Evolutionary conservation across 2,888 invertebrate genomes (phyloP).

Genomic region (Latrodectus hesperus): DNA sequence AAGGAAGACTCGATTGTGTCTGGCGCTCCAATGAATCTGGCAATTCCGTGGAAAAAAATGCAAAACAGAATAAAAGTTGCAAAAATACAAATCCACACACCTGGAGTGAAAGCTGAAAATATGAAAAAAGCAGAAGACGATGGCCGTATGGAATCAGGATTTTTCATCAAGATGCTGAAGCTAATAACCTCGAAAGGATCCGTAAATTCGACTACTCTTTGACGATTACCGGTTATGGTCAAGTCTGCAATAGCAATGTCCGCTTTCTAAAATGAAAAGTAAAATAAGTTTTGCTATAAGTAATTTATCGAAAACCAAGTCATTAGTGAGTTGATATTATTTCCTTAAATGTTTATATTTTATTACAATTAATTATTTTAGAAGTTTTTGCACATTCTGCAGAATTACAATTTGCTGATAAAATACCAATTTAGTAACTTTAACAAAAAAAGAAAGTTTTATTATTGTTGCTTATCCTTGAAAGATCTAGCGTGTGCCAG

Average conservation of each 20-base stretch:
- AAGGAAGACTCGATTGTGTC: constrained; percentile 47
- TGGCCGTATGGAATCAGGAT: background rate
- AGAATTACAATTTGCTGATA: no score
- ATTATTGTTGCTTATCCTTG: no score
- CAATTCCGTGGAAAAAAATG: constrained; percentile 20
- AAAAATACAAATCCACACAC: constrained; percentile 50
- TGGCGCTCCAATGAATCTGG: constrained; percentile 48
- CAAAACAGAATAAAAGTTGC: constrained; percentile 17
- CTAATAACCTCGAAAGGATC: constrained; percentile 45
- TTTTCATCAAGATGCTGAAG: constrained; percentile 40
- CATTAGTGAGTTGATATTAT: no score
- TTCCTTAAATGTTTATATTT: no score
- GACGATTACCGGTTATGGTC: constrained; percentile 25
- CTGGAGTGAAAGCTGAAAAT: constrained; percentile 33
- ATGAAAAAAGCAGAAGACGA: constrained; percentile 23
- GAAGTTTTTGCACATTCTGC: no score
- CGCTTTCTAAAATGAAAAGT: constrained; percentile 39
- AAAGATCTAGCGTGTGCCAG: no score
- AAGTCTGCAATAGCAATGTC: constrained; percentile 56
- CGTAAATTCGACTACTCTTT: constrained; percentile 50
- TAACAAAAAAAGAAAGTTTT: no score
- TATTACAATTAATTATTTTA: no score
- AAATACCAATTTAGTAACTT: no score
- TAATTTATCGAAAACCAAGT: no score
- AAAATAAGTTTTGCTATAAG: background rate